A percentile compares a stretch with the other conserved stretches of the same genome.
phyloP scores from a whole-genome alignment of 2,797 vertebrate genomes.

The Myotis planiceps region DNA sequence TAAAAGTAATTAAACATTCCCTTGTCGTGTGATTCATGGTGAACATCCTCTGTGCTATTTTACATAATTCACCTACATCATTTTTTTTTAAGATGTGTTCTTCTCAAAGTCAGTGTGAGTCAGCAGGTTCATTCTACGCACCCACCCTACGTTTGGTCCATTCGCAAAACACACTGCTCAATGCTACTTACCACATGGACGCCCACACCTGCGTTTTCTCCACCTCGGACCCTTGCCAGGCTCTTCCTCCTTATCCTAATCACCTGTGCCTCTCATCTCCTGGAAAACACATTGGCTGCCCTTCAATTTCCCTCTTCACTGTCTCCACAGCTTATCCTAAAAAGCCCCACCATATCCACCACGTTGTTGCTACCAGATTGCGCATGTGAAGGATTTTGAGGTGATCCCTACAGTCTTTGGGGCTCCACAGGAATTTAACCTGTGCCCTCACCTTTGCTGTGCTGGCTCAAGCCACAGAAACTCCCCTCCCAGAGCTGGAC shows the following conservation, averaged over 20 bases:
- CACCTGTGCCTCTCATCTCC: accelerated
- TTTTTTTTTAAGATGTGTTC: accelerated
- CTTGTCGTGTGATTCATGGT: background rate
- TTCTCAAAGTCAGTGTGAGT: accelerated
- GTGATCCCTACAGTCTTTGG: background rate
- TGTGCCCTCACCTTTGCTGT: accelerated
- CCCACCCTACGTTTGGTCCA: accelerated
- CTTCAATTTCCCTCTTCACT: no score
- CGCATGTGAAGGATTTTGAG: accelerated
- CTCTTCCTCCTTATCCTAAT: no score
- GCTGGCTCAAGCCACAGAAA: accelerated
- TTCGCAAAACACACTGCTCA: accelerated
- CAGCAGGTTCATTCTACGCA: accelerated
- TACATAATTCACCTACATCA: background rate
- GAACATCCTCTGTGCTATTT: background rate
- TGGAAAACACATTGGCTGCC: accelerated
- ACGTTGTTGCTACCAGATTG: accelerated
- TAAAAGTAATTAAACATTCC: background rate
- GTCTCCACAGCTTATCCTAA: no score
- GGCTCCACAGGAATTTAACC: accelerated
- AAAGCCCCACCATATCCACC: accelerated
- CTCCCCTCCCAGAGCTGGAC: background rate
- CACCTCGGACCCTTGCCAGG: accelerated
- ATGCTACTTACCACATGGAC: accelerated
- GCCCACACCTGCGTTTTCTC: accelerated